A percentile compares a stretch with the other conserved stretches of the same genome.
phyloP scores from a whole-genome alignment of 2,888 invertebrate genomes.

The Drosophila yooni region DNA sequence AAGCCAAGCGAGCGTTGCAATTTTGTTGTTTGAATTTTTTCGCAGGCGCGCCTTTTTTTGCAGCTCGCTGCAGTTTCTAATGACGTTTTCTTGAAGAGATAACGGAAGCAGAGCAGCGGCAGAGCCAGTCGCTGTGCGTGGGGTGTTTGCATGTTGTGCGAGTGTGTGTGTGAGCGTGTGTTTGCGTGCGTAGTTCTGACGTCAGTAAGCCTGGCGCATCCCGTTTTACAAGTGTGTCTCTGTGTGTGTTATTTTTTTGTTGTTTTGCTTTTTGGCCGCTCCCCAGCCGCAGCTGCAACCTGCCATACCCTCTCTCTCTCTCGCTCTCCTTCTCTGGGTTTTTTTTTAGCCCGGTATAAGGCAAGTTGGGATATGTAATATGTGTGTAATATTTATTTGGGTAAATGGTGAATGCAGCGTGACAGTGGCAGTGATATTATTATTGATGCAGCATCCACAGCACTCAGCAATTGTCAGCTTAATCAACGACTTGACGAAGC shows the following conservation, averaged over 20 bases:
- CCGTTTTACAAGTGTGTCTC: constrained; percentile 26
- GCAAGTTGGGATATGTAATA: constrained; percentile 17
- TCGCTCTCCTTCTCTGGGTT: neutral
- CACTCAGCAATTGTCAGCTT: constrained; percentile 15
- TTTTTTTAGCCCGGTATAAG: constrained; percentile 30
- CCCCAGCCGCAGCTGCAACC: constrained; percentile 43
- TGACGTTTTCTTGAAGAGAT: constrained; percentile 67
- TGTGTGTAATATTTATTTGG: constrained; percentile 32
- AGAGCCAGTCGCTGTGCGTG: constrained; percentile 42
- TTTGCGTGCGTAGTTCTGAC: constrained; percentile 51
- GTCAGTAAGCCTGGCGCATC: constrained; percentile 57
- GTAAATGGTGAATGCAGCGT: constrained; percentile 43
- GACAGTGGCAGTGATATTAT: constrained; percentile 47
- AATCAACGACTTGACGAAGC: constrained; percentile 49
- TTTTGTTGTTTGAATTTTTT: constrained; percentile 29
- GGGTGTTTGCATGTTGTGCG: constrained; percentile 28
- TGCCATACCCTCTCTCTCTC: neutral
- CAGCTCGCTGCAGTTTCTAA: constrained; percentile 63
- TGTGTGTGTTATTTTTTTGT: constrained; percentile 9
- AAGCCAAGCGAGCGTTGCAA: constrained; percentile 17
- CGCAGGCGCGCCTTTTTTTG: constrained; percentile 54
- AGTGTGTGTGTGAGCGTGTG: constrained; percentile 25
- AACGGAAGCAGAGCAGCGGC: constrained; percentile 44
- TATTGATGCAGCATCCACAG: constrained; percentile 57
- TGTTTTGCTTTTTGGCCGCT: constrained; percentile 42